Evolutionary conservation across 2,888 invertebrate species (phyloP).

Genomic region (Helobdella robusta): DNA sequence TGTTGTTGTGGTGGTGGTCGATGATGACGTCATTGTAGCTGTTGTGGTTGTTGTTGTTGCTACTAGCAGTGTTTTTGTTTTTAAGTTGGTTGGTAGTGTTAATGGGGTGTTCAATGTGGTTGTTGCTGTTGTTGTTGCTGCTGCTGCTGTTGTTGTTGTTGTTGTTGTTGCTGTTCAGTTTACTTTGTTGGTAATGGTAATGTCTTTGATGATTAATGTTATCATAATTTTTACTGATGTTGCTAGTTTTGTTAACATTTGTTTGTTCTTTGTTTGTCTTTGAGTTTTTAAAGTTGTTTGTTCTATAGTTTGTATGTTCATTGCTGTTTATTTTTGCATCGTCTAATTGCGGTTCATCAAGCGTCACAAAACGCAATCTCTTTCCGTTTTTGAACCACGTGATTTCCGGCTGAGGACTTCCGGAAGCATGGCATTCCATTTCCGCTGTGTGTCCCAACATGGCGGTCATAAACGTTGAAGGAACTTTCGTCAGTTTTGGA

Average conservation of each 20-base stretch:
- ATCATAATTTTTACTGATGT: neutral
- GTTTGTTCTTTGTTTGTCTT: neutral
- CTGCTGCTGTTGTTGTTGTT: constrained; percentile 4
- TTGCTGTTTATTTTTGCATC: neutral
- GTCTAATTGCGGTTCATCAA: too few species aligned
- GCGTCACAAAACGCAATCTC: too few species aligned
- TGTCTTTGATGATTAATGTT: neutral
- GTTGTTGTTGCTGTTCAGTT: neutral
- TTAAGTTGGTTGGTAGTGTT: neutral
- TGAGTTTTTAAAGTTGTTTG: neutral
- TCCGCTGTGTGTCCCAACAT: constrained; percentile 13
- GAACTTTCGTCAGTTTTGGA: neutral
- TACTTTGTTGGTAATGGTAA: neutral
- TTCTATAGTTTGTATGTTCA: neutral
- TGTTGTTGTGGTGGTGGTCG: neutral
- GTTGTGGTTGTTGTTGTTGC: neutral
- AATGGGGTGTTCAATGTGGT: neutral
- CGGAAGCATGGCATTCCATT: constrained; percentile 4
- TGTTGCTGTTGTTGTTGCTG: neutral
- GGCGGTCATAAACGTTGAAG: neutral
- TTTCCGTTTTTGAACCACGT: constrained; percentile 15
- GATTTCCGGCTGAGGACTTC: constrained; percentile 16
- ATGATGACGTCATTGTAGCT: neutral
- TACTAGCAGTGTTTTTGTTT: neutral
- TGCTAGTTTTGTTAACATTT: neutral